A percentile compares a stretch with the other conserved stretches of the same genome.
These are phyloP conservation scores for Andrena bucephala DNA, from an alignment of 2,888 invertebrate species.

Conservation along the genomic window DNA sequence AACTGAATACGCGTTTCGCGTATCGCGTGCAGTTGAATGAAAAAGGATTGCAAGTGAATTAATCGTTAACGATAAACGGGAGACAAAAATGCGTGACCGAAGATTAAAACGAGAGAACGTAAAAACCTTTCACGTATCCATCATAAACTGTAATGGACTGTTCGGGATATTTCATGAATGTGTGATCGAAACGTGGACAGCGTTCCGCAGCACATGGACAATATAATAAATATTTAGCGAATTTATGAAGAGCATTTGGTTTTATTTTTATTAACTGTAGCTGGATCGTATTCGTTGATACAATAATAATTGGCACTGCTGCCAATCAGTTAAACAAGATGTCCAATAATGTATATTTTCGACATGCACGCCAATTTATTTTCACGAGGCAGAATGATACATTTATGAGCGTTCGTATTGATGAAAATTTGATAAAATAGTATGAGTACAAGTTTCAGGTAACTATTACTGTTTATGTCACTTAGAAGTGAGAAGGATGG, in stretches of 20 bases:
- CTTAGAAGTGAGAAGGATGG: no score
- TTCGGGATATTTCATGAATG: conserved; percentile 72
- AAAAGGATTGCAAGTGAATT: neutral
- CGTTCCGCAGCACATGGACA: conserved; percentile 39
- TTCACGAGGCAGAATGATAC: neutral
- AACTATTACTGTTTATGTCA: no score
- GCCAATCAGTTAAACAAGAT: conserved; percentile 28
- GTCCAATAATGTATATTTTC: conserved; percentile 23
- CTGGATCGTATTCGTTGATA: conserved; percentile 6
- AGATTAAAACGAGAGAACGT: neutral
- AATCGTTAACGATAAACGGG: conserved; percentile 2
- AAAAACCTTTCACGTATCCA: conserved; percentile 39
- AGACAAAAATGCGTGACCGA: neutral
- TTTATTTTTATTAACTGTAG: conserved; percentile 44
- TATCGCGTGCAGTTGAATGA: no score
- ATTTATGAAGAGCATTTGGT: conserved; percentile 56
- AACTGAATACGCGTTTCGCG: no score
- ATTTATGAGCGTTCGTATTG: neutral
- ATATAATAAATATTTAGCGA: conserved; percentile 73
- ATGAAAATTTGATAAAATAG: neutral
- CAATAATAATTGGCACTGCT: conserved; percentile 36
- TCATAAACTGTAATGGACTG: conserved; percentile 69
- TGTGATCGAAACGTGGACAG: conserved; percentile 57
- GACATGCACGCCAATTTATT: conserved; percentile 15
- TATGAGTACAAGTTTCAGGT: no score